These are phyloP conservation scores for Cryptus armator DNA, from an alignment of 2,888 invertebrate species.

Conservation along the genomic window DNA sequence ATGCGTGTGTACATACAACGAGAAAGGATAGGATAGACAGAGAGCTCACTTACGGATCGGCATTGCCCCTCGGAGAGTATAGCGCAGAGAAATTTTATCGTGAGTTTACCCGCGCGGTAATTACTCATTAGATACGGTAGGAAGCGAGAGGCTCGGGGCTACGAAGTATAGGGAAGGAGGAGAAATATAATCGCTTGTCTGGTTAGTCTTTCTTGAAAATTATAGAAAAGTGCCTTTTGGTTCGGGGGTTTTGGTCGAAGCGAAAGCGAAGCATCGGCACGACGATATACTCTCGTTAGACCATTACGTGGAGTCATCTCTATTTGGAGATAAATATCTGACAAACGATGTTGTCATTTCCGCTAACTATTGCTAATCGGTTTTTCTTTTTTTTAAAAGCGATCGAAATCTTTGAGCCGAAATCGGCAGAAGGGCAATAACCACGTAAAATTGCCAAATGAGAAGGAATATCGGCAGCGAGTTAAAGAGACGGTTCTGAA, in stretches of 20 bases:
- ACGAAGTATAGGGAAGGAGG: constrained; percentile 2
- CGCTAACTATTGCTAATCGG: constrained; percentile 42
- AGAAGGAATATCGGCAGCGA: constrained; percentile 71
- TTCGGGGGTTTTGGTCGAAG: too few relatives aligned
- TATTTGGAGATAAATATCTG: constrained; percentile 57
- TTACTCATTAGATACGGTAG: constrained; percentile 67
- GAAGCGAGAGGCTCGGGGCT: constrained; percentile 27
- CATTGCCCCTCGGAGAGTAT: background rate
- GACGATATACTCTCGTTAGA: too few relatives aligned
- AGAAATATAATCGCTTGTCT: constrained; percentile 30
- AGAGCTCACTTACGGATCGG: background rate
- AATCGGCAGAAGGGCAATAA: background rate
- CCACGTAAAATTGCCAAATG: constrained; percentile 54
- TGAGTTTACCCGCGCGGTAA: constrained; percentile 59
- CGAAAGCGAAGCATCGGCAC: too few relatives aligned
- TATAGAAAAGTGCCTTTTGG: background rate
- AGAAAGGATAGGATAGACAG: background rate
- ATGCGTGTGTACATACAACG: constrained; percentile 27
- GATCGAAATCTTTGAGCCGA: constrained; percentile 22
- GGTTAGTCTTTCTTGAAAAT: constrained; percentile 35
- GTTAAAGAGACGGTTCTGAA: constrained; percentile 69
- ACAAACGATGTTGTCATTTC: constrained; percentile 67
- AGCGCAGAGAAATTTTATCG: constrained; percentile 58
- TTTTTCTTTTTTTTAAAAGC: background rate
- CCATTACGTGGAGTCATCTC: background rate